These are phyloP conservation scores for Melanotus villosus DNA, from an alignment of 2,888 invertebrate genomes.

Conservation along the genomic window DNA sequence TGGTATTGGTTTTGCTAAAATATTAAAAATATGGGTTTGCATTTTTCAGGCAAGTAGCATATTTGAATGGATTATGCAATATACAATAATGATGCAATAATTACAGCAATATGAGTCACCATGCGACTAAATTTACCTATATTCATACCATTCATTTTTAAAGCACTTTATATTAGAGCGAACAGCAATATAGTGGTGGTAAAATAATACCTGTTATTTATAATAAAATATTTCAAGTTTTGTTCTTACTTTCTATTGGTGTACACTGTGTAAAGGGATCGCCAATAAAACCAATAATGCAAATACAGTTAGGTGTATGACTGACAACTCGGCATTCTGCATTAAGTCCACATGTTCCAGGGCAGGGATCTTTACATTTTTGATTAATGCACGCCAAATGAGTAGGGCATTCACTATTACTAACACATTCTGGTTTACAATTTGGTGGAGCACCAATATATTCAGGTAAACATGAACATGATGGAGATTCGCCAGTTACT, in stretches of 20 bases:
- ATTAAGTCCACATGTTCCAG: conserved; percentile 83
- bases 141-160: neutral
- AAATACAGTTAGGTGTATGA: conserved; percentile 87
- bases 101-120: neutral
- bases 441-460: conserved; percentile 83
- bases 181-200: conserved; percentile 24
- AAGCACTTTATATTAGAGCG: conserved; percentile 28
- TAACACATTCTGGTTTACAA: conserved; percentile 86
- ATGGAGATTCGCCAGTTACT: conserved; percentile 71
- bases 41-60: neutral
- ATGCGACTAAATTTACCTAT: neutral
- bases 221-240: neutral
- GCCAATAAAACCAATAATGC: conserved; percentile 79
- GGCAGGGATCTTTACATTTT: conserved; percentile 85
- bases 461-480: conserved; percentile 79
- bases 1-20: conserved; percentile 33
- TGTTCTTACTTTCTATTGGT: conserved; percentile 24
- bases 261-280: conserved; percentile 79
- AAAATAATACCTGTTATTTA: conserved; percentile 14
- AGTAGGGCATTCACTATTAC: conserved; percentile 83
- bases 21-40: neutral
- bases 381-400: conserved; percentile 83
- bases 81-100: neutral
- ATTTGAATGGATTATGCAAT: neutral
- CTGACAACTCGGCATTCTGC: conserved; percentile 86